Conservation (phyloP, 1,140 invertebrate species). For the Macrocentrus cingulum region DNA sequence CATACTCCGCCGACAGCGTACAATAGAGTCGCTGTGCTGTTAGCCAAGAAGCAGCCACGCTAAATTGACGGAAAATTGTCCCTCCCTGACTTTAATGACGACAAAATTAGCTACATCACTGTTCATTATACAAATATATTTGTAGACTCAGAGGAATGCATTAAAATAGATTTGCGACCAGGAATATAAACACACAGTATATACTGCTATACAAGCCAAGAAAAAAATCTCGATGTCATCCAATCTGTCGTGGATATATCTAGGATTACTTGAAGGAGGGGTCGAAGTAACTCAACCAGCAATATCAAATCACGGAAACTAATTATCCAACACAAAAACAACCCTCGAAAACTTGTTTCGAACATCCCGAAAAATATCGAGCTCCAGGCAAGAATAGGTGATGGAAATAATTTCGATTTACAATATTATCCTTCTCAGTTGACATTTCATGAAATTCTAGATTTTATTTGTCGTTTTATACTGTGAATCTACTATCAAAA, state of each 20-base stretch:
- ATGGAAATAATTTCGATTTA: neutral
- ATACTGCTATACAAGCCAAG: too few relatives aligned
- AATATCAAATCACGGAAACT: slow-evolving; percentile 16
- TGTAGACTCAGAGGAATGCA: neutral
- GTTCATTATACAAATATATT: slow-evolving; percentile 5
- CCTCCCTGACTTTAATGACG: slow-evolving; percentile 12
- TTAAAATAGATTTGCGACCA: too few relatives aligned
- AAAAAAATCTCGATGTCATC: neutral
- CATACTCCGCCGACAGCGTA: slow-evolving; percentile 23
- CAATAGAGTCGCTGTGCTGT: slow-evolving; percentile 22
- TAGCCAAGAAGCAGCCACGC: slow-evolving; percentile 16
- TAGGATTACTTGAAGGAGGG: neutral
- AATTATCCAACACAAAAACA: slow-evolving; percentile 2
- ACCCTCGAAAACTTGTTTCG: neutral
- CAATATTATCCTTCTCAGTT: neutral
- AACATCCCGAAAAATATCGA: neutral
- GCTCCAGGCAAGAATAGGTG: neutral
- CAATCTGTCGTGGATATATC: neutral
- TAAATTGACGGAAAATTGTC: slow-evolving; percentile 32
- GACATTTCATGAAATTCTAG: neutral
- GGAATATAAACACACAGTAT: too few relatives aligned
- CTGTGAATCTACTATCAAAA: slow-evolving; percentile 25
- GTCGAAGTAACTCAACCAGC: slow-evolving; percentile 1
- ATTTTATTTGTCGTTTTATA: slow-evolving; percentile 7
- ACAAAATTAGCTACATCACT: slow-evolving; percentile 9